Base-by-base conservation (phyloP, 2,797 vertebrate genomes). In the Clarias fuscus region DNA sequence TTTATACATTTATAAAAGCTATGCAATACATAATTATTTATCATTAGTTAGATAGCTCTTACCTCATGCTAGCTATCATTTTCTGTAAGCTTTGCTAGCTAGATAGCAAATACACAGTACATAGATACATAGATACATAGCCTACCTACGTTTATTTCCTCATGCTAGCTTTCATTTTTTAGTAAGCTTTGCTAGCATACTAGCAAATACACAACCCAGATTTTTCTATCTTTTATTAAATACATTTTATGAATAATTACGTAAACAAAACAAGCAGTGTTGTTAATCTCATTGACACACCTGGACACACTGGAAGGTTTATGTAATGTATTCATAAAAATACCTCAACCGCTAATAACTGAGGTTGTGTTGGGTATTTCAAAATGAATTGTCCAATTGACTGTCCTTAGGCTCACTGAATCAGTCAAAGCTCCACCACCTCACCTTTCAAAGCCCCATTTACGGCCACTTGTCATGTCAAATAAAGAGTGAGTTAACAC, bases 401-500 rank as follows among this genome's bases (percentile, higher is more conserved):
- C 14, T 33, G 8, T 75, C 68, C 83, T 84, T 14, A n/a, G 48
- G 65, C 64, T 85, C 81, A 80, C 73, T 37, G 62, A 75, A 59
- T 81, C 72, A 72, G 85, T 61, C 68, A 71, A 68, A 85, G 81
- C 86, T 83, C 75, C 33, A 62, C 81, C 81, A 73, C 77, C 62
- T 70, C 40, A 59, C 77, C 70, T 77, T 80, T 80, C 67, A 84
- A 84, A 61, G 37, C 67, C 61, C 77, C 22, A 61, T 88, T 88
- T 87, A 87, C 83, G 78, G 56, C 53, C 7, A 73, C 76, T 65
- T 79, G 81, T 89, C 81, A 89, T 84, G 85, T 75, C 73, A 84
- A 88, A 88, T 87, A 75, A 84, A 89, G 64, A n/a, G 68, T 76
- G 86, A 84, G 88, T 85, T 87, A 87, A 84, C 85, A 89, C 85